These are phyloP conservation scores for Clavelina lepadiformis DNA, from an alignment of 23 tunicate genomes.

Conservation along the genomic window DNA sequence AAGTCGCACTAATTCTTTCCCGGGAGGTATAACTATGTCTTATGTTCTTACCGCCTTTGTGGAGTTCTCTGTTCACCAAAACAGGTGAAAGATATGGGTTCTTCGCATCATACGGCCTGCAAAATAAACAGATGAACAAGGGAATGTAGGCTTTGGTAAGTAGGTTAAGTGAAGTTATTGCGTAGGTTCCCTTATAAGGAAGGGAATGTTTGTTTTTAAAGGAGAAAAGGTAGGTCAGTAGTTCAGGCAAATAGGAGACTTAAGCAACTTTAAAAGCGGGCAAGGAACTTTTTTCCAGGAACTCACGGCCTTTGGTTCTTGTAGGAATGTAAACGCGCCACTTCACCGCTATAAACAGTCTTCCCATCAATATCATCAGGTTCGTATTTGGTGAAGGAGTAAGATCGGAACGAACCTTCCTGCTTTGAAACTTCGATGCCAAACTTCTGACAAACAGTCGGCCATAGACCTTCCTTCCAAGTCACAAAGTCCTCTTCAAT, in stretches of 20 bases:
- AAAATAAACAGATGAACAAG: too few relatives aligned
- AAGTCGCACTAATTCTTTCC: too few relatives aligned
- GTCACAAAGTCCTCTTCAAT: constrained; percentile 99
- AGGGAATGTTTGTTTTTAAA: too few relatives aligned
- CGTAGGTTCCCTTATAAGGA: too few relatives aligned
- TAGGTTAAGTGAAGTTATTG: too few relatives aligned
- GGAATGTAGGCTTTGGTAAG: too few relatives aligned
- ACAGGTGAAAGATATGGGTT: constrained; percentile 91
- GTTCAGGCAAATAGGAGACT: too few relatives aligned
- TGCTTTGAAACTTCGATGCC: constrained; percentile 60
- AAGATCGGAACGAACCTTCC: constrained; percentile 75
- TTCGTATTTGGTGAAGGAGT: constrained; percentile 37
- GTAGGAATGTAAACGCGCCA: constrained; percentile 81
- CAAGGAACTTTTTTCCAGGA: too few relatives aligned
- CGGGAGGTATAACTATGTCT: too few relatives aligned
- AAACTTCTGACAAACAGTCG: constrained; percentile 68
- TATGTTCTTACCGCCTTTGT: constrained; percentile 99
- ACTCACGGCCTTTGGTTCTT: constrained; percentile 93
- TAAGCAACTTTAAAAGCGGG: too few relatives aligned
- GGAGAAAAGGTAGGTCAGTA: too few relatives aligned
- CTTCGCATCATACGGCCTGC: constrained; percentile 91
- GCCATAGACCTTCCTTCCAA: constrained; percentile 99
- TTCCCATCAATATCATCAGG: constrained; percentile 34
- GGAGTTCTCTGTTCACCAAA: constrained; percentile 81
- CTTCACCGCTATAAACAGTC: constrained; percentile 78